phyloP scores from a whole-genome alignment of 2,113 vertebrate genomes.

The Accipiter virgatus region DNA sequence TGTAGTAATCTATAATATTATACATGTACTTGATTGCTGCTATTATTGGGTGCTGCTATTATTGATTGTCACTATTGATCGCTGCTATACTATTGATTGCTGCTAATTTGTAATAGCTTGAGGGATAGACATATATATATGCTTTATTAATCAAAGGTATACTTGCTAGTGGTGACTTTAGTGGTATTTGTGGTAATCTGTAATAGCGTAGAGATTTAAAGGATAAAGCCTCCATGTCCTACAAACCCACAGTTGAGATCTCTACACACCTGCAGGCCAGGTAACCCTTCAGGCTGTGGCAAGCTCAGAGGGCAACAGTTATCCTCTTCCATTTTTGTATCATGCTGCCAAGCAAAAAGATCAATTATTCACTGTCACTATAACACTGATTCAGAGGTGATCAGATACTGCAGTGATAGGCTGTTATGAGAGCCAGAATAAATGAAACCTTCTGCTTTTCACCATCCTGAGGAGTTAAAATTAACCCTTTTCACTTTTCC shows the following conservation, averaged over 20 bases:
- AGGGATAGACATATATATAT: background rate
- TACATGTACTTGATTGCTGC: background rate
- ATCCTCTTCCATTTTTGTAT: background rate
- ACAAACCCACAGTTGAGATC: rapidly evolving
- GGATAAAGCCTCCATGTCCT: background rate
- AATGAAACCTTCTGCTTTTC: background rate
- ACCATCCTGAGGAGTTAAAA: background rate
- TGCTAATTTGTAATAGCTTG: background rate
- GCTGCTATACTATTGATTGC: background rate
- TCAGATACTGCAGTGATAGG: background rate
- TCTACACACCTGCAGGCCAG: background rate
- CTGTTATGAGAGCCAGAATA: background rate
- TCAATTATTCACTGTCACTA: background rate
- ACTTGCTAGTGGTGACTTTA: background rate
- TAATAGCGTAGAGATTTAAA: background rate
- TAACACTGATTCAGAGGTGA: background rate
- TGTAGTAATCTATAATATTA: background rate
- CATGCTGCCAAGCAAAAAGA: background rate
- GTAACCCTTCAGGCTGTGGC: background rate
- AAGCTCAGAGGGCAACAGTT: background rate
- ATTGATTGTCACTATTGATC: background rate
- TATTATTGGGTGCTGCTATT: background rate
- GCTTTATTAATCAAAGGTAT: background rate
- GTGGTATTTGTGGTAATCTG: background rate
- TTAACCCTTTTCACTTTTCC: background rate